Base-by-base conservation (phyloP, 1,140 invertebrate genomes). In the Pseudomyrmex cubaensis region DNA sequence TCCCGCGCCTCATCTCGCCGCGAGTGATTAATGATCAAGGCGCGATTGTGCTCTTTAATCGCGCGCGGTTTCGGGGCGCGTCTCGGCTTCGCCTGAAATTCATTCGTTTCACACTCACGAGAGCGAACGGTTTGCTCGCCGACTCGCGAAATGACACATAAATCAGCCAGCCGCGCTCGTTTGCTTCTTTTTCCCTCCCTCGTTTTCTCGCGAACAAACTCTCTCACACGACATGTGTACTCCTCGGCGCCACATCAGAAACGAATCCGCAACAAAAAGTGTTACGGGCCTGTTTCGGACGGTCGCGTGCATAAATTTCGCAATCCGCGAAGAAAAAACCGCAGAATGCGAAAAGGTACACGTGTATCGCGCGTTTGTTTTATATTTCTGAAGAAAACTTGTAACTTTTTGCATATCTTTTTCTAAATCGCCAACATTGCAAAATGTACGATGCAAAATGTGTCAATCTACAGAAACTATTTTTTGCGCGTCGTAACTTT, bases 61-160 rank as follows among this genome's bases (percentile, higher is more conserved):
- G 76, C 17, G 25, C 25, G 74, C 8, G 13, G 50, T 64, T 76
- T 76, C 74, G 12, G n/a, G 66, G 20, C 66, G 54, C 15, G 66
- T 52, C 76, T 70, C 44, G 22, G 15, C 46, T 48, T 70, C 20
- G 35, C 7, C 66, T 70, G 66, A 80, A 80, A 72, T 72, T 80
- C 59, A 80, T 80, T 80, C 59, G 46, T 80, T 80, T 80, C 66
- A 59, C 76, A 80, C 54, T 50, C 54, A 22, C 56, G 54, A 54
- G 54, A 17, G 25, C 75, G 76, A 64, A 63, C 56, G 50, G 35
- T 35, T 7, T 7, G 35, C 35, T 35, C 69, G 75, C 22, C 75
- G 75, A 46, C 54, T 46, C 22, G 25, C 17, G 52, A 54, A 72
- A 72, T 72, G 66, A 80, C 44, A 78, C 64, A 80, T 80, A 80